Percentiles rank a stretch among this genome's conserved stretches.
Conservation (phyloP, 2,888 invertebrate species). For the Spatulosminthurus flaviceps region DNA sequence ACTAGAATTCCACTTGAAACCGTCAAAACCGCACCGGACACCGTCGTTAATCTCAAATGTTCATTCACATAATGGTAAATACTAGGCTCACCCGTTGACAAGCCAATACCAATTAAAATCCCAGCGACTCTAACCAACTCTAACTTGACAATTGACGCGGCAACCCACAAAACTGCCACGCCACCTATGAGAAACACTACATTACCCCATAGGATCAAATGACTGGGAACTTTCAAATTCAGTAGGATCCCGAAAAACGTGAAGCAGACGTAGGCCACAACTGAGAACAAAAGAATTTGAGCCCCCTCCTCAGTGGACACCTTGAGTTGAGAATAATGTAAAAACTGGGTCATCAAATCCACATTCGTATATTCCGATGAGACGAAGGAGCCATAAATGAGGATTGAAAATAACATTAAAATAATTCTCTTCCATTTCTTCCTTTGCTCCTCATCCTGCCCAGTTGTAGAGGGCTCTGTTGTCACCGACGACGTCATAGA, state of each 20-base stretch:
- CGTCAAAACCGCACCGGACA: constrained; percentile 10
- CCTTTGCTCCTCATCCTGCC: background rate
- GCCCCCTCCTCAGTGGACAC: constrained; percentile 21
- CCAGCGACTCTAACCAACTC: constrained; percentile 27
- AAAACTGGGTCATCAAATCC: constrained; percentile 2
- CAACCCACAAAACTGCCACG: background rate
- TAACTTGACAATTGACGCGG: background rate
- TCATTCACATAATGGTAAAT: constrained; percentile 37
- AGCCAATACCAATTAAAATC: constrained; percentile 27
- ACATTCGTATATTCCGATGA: background rate
- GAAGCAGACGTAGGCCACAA: background rate
- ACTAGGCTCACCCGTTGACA: constrained; percentile 33
- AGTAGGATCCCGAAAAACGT: constrained; percentile 5
- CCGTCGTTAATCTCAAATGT: constrained; percentile 25
- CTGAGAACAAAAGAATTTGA: background rate
- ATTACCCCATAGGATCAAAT: background rate
- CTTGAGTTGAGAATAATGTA: background rate
- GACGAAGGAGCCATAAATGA: constrained; percentile 16
- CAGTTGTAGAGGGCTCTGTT: background rate
- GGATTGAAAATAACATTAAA: constrained; percentile 24
- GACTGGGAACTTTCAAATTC: background rate
- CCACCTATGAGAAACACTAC: background rate
- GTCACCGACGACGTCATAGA: background rate
- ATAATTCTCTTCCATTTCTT: background rate
- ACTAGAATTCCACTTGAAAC: constrained; percentile 8